phyloP scores from a whole-genome alignment of 2,888 invertebrate species.

The Laspeyria flexula region DNA sequence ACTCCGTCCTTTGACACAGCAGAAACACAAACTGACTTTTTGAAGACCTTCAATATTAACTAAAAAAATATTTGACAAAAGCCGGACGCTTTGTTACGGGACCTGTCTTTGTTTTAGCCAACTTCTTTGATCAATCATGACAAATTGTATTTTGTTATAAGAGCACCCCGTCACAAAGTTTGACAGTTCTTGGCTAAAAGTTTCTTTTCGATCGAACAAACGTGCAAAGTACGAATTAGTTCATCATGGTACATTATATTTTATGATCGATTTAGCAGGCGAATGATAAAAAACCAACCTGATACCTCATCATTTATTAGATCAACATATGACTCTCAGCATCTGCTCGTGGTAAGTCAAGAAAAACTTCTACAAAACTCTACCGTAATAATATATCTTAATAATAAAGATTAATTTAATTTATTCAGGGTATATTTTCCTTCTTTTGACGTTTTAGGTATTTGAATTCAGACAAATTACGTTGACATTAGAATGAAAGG shows the following conservation, averaged over 20 bases:
- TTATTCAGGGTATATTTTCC: no score
- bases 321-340: no score
- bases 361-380: no score
- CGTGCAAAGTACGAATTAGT: slow-evolving; percentile 67
- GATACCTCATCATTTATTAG: no score
- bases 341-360: no score
- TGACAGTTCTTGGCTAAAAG: slow-evolving; percentile 70
- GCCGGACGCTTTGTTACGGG: slow-evolving; percentile 59
- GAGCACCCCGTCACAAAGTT: slow-evolving; percentile 70
- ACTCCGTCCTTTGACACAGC: no score
- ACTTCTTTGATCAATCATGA: slow-evolving; percentile 83
- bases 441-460: no score
- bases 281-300: not conserved
- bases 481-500: no score
- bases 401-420: no score
- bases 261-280: not conserved
- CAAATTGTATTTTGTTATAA: slow-evolving; percentile 81
- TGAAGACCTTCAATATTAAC: slow-evolving; percentile 45
- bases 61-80: slow-evolving; percentile 60
- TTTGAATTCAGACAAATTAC: no score
- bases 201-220: slow-evolving; percentile 65
- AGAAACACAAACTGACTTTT: no score
- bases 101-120: slow-evolving; percentile 67
- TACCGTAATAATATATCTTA: no score
- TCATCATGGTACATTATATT: slow-evolving; percentile 33